phyloP scores from a whole-genome alignment of 2,888 invertebrate species.

The Drosophila histrio region DNA sequence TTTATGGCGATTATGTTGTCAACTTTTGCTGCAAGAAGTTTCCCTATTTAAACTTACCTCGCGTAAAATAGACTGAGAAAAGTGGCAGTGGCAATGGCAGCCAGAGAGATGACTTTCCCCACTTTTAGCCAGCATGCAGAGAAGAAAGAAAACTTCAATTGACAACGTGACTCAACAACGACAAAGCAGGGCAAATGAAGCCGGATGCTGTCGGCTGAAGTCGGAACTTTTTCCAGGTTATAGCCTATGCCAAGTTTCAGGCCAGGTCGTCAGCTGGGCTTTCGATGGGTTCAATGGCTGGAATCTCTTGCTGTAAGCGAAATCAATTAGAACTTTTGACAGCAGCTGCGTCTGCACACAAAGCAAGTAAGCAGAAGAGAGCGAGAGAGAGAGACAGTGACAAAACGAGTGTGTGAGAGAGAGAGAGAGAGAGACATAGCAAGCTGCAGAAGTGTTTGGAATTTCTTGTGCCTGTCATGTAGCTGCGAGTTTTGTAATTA shows the following conservation, averaged over 20 bases:
- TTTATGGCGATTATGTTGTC: slow-evolving; percentile 78
- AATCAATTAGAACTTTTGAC: slow-evolving; percentile 78
- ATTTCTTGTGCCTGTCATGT: slow-evolving; percentile 30
- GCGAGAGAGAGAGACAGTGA: neutral
- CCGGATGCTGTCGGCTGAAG: slow-evolving; percentile 19
- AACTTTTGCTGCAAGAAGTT: slow-evolving; percentile 68
- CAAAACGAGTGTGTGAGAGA: neutral
- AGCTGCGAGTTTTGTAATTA: slow-evolving; percentile 58
- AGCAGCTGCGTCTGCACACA: slow-evolving; percentile 52
- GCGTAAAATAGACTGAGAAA: slow-evolving; percentile 66
- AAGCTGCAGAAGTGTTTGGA: slow-evolving; percentile 6
- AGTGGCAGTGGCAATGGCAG: slow-evolving; percentile 23
- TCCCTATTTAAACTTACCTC: slow-evolving; percentile 71
- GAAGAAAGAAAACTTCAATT: slow-evolving; percentile 57
- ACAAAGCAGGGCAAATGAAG: slow-evolving; percentile 38
- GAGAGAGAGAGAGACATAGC: neutral
- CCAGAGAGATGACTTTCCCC: neutral
- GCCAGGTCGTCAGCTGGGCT: slow-evolving; percentile 39
- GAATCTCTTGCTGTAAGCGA: slow-evolving; percentile 57
- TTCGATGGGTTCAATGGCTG: slow-evolving; percentile 12
- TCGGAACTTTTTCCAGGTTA: slow-evolving; percentile 61
- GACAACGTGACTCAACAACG: slow-evolving; percentile 73
- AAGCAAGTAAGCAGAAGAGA: neutral
- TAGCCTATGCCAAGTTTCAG: slow-evolving; percentile 34
- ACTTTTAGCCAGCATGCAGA: slow-evolving; percentile 3